A percentile compares a stretch with the other conserved stretches of the same genome.
Evolutionary conservation across 2,113 vertebrate species (phyloP).

Genomic region (Butorides virescens): DNA sequence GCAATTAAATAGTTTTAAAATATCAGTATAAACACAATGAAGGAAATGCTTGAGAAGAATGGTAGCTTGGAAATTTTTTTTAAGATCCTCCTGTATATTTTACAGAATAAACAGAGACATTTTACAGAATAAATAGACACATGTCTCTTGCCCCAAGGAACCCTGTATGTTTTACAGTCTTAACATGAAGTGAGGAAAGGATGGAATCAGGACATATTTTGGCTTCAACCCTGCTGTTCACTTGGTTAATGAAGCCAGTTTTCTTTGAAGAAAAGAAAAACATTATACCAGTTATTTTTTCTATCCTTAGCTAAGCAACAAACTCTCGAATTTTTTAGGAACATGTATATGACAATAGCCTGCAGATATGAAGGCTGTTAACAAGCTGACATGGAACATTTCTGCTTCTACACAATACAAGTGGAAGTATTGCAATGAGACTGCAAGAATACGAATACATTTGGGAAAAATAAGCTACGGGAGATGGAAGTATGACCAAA

Average conservation of each 20-base stretch:
- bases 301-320: not conserved
- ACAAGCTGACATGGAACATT: not conserved
- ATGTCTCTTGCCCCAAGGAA: not conserved
- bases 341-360: not conserved
- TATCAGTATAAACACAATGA: not conserved
- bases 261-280: not conserved
- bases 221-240: not conserved
- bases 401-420: not conserved
- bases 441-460: not conserved
- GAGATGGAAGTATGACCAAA: not conserved
- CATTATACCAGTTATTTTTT: not conserved
- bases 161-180: not conserved
- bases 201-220: not conserved
- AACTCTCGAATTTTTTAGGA: not conserved
- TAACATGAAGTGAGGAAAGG: not conserved
- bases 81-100: not conserved
- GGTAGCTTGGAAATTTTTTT: not conserved
- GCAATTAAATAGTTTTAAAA: not conserved
- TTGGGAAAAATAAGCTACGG: not conserved
- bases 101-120: not conserved
- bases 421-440: not conserved
- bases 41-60: not conserved
- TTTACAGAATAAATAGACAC: not conserved
- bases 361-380: slow-evolving; percentile 2
- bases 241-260: not conserved